A percentile compares a stretch with the other conserved stretches of the same genome.
Conservation (phyloP, 1,140 invertebrate genomes). For the Teleopsis dalmanni region DNA sequence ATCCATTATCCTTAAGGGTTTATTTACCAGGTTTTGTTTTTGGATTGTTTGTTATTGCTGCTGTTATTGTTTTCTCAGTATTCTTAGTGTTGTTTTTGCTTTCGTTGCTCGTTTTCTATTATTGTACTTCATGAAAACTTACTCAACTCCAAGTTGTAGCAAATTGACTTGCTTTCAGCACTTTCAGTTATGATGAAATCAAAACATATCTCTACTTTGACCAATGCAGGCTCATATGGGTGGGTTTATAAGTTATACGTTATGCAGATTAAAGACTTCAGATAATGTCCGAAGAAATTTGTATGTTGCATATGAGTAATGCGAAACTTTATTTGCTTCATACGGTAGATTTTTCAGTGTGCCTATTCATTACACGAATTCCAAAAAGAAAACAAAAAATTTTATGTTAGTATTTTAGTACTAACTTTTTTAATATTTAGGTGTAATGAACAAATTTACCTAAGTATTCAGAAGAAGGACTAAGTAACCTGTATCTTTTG, state of each 20-base stretch:
- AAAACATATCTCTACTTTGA: constrained; percentile 3
- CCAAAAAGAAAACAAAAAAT: too few species aligned
- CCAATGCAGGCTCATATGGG: background rate
- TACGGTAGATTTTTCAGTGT: too few species aligned
- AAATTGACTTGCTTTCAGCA: constrained; percentile 2
- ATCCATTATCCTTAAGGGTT: constrained; percentile 5
- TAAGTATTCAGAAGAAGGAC: too few species aligned
- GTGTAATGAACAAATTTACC: too few species aligned
- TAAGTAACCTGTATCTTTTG: too few species aligned
- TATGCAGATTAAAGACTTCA: constrained; percentile 1
- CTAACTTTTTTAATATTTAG: too few species aligned
- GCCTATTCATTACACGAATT: too few species aligned
- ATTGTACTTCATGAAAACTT: background rate
- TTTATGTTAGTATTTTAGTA: too few species aligned
- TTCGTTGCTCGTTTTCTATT: background rate
- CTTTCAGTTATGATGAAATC: constrained; percentile 10
- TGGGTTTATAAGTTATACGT: background rate
- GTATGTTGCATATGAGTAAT: too few species aligned
- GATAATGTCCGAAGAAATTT: constrained; percentile 3
- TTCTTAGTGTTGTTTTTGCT: constrained; percentile 6
- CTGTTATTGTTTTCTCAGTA: background rate
- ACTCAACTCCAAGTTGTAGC: background rate
- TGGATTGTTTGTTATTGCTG: constrained; percentile 8
- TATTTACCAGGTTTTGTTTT: background rate
- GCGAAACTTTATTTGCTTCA: too few species aligned